Evolutionary conservation across 2,888 invertebrate species (phyloP).

Genomic region (Drosophila borborema): DNA sequence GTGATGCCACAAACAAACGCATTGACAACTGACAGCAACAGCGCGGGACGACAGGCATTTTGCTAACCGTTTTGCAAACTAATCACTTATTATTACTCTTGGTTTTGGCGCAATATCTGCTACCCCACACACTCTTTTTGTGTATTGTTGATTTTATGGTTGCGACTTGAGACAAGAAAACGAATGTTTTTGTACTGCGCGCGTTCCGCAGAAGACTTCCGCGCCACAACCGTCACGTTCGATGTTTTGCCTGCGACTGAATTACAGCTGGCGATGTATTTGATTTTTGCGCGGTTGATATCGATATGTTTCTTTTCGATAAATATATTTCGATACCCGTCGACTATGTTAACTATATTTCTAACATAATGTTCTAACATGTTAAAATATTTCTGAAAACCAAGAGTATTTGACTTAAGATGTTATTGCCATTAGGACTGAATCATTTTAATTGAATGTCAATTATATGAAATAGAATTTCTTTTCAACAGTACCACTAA

Average conservation of each 20-base stretch:
- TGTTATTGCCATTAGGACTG: neutral
- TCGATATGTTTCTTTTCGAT: slow-evolving; percentile 27
- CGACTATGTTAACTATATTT: slow-evolving; percentile 14
- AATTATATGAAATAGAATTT: neutral
- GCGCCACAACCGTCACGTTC: slow-evolving; percentile 32
- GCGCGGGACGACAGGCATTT: slow-evolving; percentile 12
- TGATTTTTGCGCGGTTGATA: slow-evolving; percentile 32
- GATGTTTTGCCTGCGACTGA: slow-evolving; percentile 43
- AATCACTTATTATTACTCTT: slow-evolving; percentile 33
- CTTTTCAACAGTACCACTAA: neutral
- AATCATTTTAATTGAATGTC: neutral
- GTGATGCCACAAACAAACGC: slow-evolving; percentile 24
- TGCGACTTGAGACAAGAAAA: slow-evolving; percentile 13
- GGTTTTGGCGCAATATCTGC: slow-evolving; percentile 46
- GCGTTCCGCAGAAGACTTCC: slow-evolving; percentile 11
- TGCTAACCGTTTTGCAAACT: slow-evolving; percentile 40
- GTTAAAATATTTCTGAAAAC: neutral
- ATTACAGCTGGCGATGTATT: slow-evolving; percentile 20
- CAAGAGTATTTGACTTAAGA: neutral
- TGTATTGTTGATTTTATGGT: slow-evolving; percentile 28
- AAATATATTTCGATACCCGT: neutral
- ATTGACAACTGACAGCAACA: slow-evolving; percentile 25
- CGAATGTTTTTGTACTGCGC: slow-evolving; percentile 18
- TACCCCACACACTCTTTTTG: slow-evolving; percentile 12
- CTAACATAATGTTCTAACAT: too few relatives aligned